phyloP scores from a whole-genome alignment of 2,797 vertebrate genomes.

The Phrynocephalus forsythii region DNA sequence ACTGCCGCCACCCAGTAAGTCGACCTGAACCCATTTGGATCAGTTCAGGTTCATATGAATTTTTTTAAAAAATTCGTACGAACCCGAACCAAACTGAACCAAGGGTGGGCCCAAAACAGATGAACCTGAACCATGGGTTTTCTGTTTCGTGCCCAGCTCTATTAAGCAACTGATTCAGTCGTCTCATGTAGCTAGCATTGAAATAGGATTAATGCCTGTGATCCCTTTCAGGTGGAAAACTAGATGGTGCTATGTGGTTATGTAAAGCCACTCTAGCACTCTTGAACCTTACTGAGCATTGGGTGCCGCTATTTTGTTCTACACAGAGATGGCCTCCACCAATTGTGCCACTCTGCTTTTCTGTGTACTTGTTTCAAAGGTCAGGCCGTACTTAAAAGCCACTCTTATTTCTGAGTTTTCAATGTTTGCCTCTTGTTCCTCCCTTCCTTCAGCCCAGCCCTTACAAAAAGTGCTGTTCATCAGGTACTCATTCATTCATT shows the following conservation, averaged over 20 bases:
- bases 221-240: neutral
- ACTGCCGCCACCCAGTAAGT: no score
- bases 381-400: constrained; percentile 73
- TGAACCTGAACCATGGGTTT: no score
- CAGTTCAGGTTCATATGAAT: no score
- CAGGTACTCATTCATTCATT: constrained; percentile 69
- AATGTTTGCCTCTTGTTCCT: constrained; percentile 77
- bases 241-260: neutral
- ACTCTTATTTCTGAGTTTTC: constrained; percentile 83
- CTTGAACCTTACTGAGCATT: neutral
- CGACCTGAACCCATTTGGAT: no score
- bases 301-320: neutral
- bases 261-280: neutral
- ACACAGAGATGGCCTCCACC: neutral
- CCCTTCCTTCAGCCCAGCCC: constrained; percentile 76
- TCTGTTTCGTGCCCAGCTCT: no score
- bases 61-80: no score
- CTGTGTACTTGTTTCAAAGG: constrained; percentile 42
- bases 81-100: no score
- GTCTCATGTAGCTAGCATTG: no score
- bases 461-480: constrained; percentile 75
- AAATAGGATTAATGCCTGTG: no score
- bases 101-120: no score
- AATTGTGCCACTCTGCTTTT: constrained; percentile 17
- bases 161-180: no score